phyloP scores from a whole-genome alignment of 1,140 invertebrate genomes.

The Cotesia vestalis region DNA sequence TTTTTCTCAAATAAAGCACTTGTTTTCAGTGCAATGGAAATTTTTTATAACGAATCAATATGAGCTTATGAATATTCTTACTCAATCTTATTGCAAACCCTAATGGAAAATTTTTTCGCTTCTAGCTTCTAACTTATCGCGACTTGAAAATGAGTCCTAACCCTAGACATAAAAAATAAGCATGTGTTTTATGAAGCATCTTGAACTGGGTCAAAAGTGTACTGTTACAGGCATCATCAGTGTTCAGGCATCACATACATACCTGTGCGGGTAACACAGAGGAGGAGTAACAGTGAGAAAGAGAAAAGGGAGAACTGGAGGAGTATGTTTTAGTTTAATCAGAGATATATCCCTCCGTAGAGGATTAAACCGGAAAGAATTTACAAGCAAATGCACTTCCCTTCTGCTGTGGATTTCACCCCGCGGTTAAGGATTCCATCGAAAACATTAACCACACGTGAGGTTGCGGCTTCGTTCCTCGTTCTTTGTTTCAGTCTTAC shows the following conservation, averaged over 20 bases:
- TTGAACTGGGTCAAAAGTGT: conserved; percentile 26
- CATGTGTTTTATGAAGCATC: neutral
- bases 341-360: conserved; percentile 17
- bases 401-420: conserved; percentile 25
- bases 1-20: too few relatives aligned
- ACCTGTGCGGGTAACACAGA: neutral
- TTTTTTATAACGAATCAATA: too few relatives aligned
- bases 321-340: conserved; percentile 10
- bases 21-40: too few relatives aligned
- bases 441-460: conserved; percentile 18
- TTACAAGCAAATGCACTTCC: conserved; percentile 39
- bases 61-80: too few relatives aligned
- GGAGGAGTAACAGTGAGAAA: too few relatives aligned
- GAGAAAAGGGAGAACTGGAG: neutral
- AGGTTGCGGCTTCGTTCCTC: neutral
- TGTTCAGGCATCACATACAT: neutral
- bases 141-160: neutral
- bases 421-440: conserved; percentile 6
- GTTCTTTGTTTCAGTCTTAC: conserved; percentile 1
- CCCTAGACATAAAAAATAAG: too few relatives aligned
- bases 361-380: conserved; percentile 35
- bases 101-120: neutral
- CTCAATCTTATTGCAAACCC: too few relatives aligned
- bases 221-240: neutral
- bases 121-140: neutral